Base-by-base conservation (phyloP, 2,113 vertebrate genomes). In the Carassius gibelio region DNA sequence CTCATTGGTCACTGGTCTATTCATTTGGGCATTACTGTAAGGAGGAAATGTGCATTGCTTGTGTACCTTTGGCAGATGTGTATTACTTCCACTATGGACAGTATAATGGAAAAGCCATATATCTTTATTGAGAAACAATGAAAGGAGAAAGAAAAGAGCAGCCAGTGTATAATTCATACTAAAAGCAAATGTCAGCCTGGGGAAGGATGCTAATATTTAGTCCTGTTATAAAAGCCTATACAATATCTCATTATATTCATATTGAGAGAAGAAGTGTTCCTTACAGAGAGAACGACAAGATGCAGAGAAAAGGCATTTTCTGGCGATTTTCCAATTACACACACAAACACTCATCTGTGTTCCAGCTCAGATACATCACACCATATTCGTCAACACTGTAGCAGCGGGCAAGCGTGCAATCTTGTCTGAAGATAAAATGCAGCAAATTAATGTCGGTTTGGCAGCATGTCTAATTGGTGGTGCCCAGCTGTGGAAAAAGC, bases 401-500 rank as follows among this genome's bases (percentile, higher is more conserved):
- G 42, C 42, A 9, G 42, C 1, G 19, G 3, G 23, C 30, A 55
- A 38, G 69, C 21, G 10, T 38, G 52, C 36, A 52, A 75, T 72
- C 21, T 55, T 8, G 30, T 48, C 57, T 84, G 48, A 68, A 84
- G 57, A 14, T 14, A 68, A 69, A 69, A n/a, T 82, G 82, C 76
- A 26, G 61, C 15, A 69, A 57, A 57, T 84, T 59, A 84, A 86
- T 84, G 79, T 38, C n/a, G 26, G 69, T 74, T 48, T 81, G 87
- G 89, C 87, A 84, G 75, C 19, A 64, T 23, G 85, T 66, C 45
- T 88, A 89, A 91, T 85, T 87, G 88, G 34, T 76, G 84, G 81
- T 84, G 86, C 75, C 87, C 85, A 75, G 85, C 88, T 90, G 88
- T 81, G 85, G 88, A 85, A 88, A 89, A 90, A 92, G 85, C 83